These are phyloP conservation scores for Hedya salicella DNA, from an alignment of 2,888 invertebrate species.

Conservation along the genomic window DNA sequence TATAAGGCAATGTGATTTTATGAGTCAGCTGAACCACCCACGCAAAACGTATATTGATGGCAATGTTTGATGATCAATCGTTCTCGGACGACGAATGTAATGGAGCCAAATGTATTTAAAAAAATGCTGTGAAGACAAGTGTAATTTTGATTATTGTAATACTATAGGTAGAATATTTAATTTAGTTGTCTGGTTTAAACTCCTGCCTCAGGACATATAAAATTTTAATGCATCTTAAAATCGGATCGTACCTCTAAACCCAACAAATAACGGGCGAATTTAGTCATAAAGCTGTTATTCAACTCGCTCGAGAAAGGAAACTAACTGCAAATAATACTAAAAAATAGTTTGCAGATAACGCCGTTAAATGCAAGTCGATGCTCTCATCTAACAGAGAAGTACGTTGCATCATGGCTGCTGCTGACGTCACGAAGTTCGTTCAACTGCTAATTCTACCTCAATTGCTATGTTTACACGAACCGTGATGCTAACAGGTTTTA, in stretches of 20 bases:
- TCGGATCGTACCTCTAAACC: neutral
- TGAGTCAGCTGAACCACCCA: neutral
- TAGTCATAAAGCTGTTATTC: neutral
- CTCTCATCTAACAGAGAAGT: conserved; percentile 26
- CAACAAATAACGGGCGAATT: neutral
- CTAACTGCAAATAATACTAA: conserved; percentile 3
- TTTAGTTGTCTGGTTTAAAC: no score
- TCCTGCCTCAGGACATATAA: no score
- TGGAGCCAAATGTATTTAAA: no score
- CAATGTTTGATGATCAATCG: no score
- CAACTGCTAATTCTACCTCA: conserved; percentile 36
- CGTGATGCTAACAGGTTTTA: conserved; percentile 23
- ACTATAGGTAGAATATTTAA: no score
- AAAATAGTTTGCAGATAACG: conserved; percentile 25
- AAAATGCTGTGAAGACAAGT: no score
- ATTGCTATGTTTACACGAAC: conserved; percentile 22
- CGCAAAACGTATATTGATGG: no score
- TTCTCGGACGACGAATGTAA: no score
- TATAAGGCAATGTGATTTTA: neutral
- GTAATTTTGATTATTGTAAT: no score
- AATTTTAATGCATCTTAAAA: no score
- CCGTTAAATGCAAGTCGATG: conserved; percentile 35
- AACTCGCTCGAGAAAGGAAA: conserved; percentile 3
- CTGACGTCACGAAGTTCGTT: conserved; percentile 41
- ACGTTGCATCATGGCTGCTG: conserved; percentile 31